phyloP scores from a whole-genome alignment of 2,797 vertebrate genomes.

The Platyrinchus mystaceus region DNA sequence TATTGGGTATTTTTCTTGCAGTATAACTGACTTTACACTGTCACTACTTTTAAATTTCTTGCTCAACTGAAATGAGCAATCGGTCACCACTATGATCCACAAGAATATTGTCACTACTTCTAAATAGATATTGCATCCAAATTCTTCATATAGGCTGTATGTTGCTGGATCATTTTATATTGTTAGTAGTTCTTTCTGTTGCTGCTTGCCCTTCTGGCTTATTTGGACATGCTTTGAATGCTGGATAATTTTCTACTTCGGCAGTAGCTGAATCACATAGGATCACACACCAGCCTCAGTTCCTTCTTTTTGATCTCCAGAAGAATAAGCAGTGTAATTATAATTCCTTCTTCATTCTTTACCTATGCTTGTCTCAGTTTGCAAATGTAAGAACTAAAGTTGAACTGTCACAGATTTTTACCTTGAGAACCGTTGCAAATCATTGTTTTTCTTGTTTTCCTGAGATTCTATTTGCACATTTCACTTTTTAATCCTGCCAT shows the following conservation, averaged over 20 bases:
- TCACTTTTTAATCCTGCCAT: neutral
- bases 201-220: neutral
- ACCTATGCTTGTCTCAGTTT: neutral
- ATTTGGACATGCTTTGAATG: neutral
- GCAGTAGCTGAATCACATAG: neutral
- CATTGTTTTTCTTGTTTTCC: neutral
- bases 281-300: neutral
- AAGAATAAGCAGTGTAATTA: neutral
- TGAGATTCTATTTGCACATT: neutral
- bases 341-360: neutral
- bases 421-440: neutral
- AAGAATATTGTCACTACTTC: neutral
- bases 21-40: neutral
- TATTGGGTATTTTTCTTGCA: neutral
- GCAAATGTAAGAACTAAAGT: neutral
- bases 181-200: neutral
- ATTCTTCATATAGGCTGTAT: neutral
- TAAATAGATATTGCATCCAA: neutral
- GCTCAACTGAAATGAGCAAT: neutral
- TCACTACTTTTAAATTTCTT: neutral
- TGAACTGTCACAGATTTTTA: neutral
- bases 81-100: neutral
- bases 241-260: neutral
- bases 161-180: neutral
- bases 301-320: neutral